A percentile compares a stretch with the other conserved stretches of the same genome.
Conservation (phyloP, 2,888 invertebrate genomes). For the Allophyes oxyacanthae region DNA sequence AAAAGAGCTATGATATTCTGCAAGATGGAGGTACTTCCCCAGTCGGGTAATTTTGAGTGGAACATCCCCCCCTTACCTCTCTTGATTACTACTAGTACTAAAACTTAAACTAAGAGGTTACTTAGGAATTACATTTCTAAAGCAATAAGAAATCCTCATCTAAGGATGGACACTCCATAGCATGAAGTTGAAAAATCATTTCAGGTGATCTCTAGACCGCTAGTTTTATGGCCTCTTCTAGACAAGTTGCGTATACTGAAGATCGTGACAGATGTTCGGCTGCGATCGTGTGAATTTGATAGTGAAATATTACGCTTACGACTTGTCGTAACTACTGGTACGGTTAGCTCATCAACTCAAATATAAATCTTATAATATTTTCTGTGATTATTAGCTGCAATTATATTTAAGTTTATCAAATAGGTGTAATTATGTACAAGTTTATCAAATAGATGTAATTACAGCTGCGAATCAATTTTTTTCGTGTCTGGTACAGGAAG, state of each 20-base stretch:
- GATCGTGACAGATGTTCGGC: slow-evolving; percentile 87
- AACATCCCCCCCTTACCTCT: no score
- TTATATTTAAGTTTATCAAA: slow-evolving; percentile 15
- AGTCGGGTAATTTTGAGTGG: no score
- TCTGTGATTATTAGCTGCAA: slow-evolving; percentile 13
- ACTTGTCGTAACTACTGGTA: slow-evolving; percentile 77
- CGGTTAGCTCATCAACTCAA: slow-evolving; percentile 59
- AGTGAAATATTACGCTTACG: slow-evolving; percentile 83
- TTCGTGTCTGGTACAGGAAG: slow-evolving; percentile 27
- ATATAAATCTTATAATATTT: slow-evolving; percentile 24
- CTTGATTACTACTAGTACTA: no score
- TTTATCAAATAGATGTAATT: slow-evolving; percentile 19
- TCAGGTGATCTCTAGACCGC: slow-evolving; percentile 36
- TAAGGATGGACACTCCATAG: no score
- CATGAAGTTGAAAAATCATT: no score
- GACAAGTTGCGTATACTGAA: slow-evolving; percentile 81
- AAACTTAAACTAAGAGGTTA: no score
- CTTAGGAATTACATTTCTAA: no score
- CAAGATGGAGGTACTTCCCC: no score
- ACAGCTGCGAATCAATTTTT: slow-evolving; percentile 9
- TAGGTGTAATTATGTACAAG: slow-evolving; percentile 19
- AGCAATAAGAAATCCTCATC: no score
- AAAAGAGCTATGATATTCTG: no score
- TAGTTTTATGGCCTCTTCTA: slow-evolving; percentile 62
- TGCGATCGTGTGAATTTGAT: slow-evolving; percentile 87